A percentile compares a stretch with the other conserved stretches of the same genome.
Evolutionary conservation across 1,140 invertebrate genomes (phyloP).

Genomic region (Leguminivora glycinivorella): DNA sequence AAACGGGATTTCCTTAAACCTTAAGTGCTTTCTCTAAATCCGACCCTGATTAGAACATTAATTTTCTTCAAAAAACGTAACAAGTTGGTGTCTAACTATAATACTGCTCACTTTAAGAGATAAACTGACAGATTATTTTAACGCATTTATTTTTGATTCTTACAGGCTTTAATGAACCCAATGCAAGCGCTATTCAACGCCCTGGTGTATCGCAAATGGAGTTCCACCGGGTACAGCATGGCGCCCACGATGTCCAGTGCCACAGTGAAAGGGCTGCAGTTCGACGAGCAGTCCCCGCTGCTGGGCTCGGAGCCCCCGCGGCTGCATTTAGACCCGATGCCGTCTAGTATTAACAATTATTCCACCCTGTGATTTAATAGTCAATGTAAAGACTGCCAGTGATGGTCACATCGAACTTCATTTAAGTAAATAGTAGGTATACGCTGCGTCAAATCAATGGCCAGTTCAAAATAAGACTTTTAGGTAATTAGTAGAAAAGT

Average conservation of each 20-base stretch:
- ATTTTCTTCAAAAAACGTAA: no score
- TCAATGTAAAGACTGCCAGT: neutral
- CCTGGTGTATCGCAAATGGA: constrained; percentile 87
- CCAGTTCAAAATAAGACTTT: no score
- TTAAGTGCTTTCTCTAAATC: no score
- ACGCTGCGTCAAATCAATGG: no score
- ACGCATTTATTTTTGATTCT: constrained; percentile 41
- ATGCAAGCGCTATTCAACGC: constrained; percentile 90
- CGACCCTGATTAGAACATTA: no score
- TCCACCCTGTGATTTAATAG: constrained; percentile 52
- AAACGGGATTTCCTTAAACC: no score
- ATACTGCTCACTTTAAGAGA: no score
- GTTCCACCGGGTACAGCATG: constrained; percentile 52
- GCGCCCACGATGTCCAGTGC: constrained; percentile 38
- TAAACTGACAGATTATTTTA: no score
- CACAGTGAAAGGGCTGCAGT: constrained; percentile 51
- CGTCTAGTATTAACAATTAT: constrained; percentile 63
- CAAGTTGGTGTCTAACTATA: no score
- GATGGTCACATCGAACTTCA: neutral
- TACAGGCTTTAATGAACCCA: constrained; percentile 88
- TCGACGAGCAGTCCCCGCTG: constrained; percentile 66
- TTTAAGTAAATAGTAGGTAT: no score
- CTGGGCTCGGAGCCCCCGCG: constrained; percentile 66
- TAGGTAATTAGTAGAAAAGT: no score
- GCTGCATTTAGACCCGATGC: constrained; percentile 56